Base-by-base conservation (phyloP, 2,888 invertebrate genomes). In the Laspeyria flexula region DNA sequence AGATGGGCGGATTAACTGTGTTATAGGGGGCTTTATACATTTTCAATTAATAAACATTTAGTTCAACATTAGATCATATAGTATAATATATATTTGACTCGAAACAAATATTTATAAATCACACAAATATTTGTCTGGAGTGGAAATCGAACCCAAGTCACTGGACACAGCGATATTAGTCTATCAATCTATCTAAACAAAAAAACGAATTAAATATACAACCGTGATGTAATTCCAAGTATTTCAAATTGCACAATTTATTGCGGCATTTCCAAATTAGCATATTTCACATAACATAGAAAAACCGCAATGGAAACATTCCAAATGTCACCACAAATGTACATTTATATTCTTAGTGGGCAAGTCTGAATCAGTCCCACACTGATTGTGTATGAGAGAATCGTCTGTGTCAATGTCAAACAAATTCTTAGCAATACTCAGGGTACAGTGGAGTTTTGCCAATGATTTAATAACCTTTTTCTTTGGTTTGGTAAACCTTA, bases 191-290 rank as follows among this genome's bases (percentile, higher is more conserved):
- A 21, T 21, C 3, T 2, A 21, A 3, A 21, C 2, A 21, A 21
- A 21, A 21, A 21, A 21, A 2, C 21, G 5, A 3, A 21, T 21
- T 21, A 7, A 4, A 25, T 6, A 25, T 7, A 1, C 6, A 6
- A 25, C 7, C 7, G 25, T 25, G 25, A 25, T 25, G 9, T 6
- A 3, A 7, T 25, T 6, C 1, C 9, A 3, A 7, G 34, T 16
- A 31, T 31, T 31, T 13, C 31, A 31, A 31, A 31, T 31, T 50
- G 48, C 43, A 11, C 27, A 54, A 58, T 34, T 31, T 41, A 53
- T 62, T 62, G 38, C 62, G 29, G 43, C 50, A 62, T 50, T 44
- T 50, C 53, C 35, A 35, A 34, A 18, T 34, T 34, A 34, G 16
- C 18, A 34, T 34, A 34, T 34, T 11, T 11, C 34, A 34, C 34